These are phyloP conservation scores for Colinus virginianus DNA, from an alignment of 2,113 vertebrate genomes.

Conservation along the genomic window DNA sequence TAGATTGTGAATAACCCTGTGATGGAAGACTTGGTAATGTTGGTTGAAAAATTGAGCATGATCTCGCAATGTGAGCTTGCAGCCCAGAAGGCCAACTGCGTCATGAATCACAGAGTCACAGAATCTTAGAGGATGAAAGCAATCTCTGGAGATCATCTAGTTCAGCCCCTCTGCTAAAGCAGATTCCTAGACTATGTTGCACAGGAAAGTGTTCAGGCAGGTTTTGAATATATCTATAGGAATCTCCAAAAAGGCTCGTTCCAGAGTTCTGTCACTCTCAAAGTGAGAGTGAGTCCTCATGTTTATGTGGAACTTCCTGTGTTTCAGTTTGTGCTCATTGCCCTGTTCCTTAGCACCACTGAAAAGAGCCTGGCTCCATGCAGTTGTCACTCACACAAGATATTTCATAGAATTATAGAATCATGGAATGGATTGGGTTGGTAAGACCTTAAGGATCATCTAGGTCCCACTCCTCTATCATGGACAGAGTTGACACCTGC, in stretches of 20 bases:
- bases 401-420: neutral
- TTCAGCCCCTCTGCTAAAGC: neutral
- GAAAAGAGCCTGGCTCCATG: neutral
- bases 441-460: too few species aligned
- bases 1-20: neutral
- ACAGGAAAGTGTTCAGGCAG: neutral
- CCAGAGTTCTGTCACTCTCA: neutral
- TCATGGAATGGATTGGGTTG: too few species aligned
- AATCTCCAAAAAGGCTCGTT: neutral
- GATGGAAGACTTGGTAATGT: neutral
- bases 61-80: neutral
- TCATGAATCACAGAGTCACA: neutral
- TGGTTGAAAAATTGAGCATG: neutral
- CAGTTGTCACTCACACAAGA: neutral
- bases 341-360: neutral
- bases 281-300: neutral
- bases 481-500: too few species aligned
- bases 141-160: neutral
- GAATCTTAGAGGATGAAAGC: neutral
- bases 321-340: neutral
- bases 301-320: neutral
- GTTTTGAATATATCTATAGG: neutral
- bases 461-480: too few species aligned
- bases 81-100: neutral
- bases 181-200: neutral